Base-by-base conservation (phyloP, 2,797 vertebrate genomes). In the Columba guinea region DNA sequence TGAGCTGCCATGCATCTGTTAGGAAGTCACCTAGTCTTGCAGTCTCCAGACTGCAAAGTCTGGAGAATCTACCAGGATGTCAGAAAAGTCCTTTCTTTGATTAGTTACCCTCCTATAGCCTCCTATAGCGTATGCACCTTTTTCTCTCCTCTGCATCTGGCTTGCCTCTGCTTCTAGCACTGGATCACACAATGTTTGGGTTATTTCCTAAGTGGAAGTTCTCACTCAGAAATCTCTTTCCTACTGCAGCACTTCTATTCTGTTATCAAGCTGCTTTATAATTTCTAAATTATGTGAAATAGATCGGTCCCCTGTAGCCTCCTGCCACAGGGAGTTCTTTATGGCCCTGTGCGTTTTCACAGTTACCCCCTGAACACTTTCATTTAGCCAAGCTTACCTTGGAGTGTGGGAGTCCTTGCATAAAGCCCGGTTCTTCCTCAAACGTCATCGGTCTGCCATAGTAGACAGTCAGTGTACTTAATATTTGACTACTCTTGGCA, bases 201-300 rank as follows among this genome's bases (percentile, higher is more conserved):
- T 52, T 88, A 64, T 69, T 73, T 26, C 15, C 35, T 60, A 48
- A 58, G 69, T 28, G 44, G 51, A 87, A 91, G 17, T 77, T 20
- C 24, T 51, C 34, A 28, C 28, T 55, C 79, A 89, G 60, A 96
- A 91, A 85, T 49, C 48, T 58, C 58, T 84, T 75, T 93, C 67
- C 32, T 81, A 12, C 14, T 51, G 16, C 26, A 86, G 48, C 32
- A n/a, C n/a, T 53, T 71, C 49, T 39, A 20, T 39, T 28, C 37
- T 78, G 24, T 52, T 84, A 73, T 8, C 69, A 67, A 81, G 59
- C 67, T 86, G 80, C 26, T n/a, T 89, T 69, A 35, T 59, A 51
- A 65, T 53, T 89, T 76, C 65, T 69, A 52, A 90, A 68, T 76
- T 51, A 62, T 5, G 17, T 59, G 65, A 83, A 93, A 62, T 11